Conservation (phyloP, 2,113 vertebrate species). For the Gymnocephalus cernua region DNA sequence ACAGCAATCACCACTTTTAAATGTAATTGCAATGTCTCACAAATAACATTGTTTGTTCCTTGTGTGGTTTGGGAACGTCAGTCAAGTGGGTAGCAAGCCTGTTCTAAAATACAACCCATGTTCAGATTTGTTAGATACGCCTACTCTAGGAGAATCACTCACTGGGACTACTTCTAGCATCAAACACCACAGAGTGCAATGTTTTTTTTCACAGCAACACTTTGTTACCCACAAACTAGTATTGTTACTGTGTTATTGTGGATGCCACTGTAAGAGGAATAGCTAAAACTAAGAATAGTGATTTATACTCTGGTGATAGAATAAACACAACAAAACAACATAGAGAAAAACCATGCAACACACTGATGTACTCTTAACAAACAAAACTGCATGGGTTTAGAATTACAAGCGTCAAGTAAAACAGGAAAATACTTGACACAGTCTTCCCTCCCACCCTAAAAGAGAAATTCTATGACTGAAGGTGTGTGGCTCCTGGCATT, state of each 20-base stretch:
- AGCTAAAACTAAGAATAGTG: constrained; percentile 8
- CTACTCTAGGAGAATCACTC: constrained; percentile 37
- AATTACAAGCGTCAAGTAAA: constrained; percentile 41
- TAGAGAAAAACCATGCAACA: constrained; percentile 1
- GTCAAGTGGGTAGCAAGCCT: constrained; percentile 46
- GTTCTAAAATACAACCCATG: constrained; percentile 34
- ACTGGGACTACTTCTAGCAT: constrained; percentile 5
- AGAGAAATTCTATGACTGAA: constrained; percentile 62
- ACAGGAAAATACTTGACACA: constrained; percentile 39
- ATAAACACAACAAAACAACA: constrained; percentile 22
- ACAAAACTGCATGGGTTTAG: constrained; percentile 18
- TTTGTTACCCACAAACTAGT: constrained; percentile 25
- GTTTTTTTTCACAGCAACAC: constrained; percentile 22
- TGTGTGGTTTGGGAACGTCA: constrained; percentile 54
- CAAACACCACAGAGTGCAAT: constrained; percentile 19
- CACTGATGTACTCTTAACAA: constrained; percentile 14
- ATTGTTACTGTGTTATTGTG: constrained; percentile 20
- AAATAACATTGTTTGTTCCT: constrained; percentile 38
- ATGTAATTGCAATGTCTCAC: neutral
- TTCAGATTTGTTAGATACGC: constrained; percentile 40
- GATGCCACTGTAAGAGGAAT: neutral
- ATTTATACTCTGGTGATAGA: constrained; percentile 25
- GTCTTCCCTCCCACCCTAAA: constrained; percentile 34
- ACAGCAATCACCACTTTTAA: constrained; percentile 19
- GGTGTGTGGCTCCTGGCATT: constrained; percentile 57